Evolutionary conservation across 1,140 invertebrate genomes (phyloP), one percentile per base, ranked within the genome.

Genomic region (Zaprionus ornatus): DNA sequence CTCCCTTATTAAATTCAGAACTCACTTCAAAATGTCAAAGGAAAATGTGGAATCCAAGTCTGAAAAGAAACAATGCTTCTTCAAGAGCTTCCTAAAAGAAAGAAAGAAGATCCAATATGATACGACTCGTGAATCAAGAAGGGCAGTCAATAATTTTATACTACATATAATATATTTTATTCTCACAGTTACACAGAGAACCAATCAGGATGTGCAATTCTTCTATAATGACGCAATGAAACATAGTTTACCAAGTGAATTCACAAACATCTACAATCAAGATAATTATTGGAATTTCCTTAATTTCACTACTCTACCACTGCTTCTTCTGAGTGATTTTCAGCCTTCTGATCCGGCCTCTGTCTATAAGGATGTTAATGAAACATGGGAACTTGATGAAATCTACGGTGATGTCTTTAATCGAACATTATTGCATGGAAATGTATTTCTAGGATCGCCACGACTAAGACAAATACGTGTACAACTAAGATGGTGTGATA

Each of bases 381-480:
- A 64, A 6, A 64, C 68, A 10, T 32, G 12, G 10, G 13, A 52
- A 3, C 62, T 40, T 6, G 1, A 40, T 19, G 37, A 54, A 1
- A 17, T 61, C 19, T 35, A 27, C 6, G 48, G 56, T 4, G 13
- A 65, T 52, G 5, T 56, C 3, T 1, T 3, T 27, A 32, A 61
- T 35, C 64, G 71, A 3, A 68, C 48, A 1, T 1, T 74, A 19
- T 7, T 37, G 7, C 71, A 74, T 37, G 71, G 57, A 1, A 74
- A 62, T 62, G 13, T 74, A 4, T 17, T 74, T 12, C 37, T 74
- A 2, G 71, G 71, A 35, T 21, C 65, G 6, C 48, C 65, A 17
- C 27, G 71, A n/a, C 21, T 74, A 1, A 25, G 71, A 1, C 65
- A 74, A 27, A 55, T 74, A 10, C 35, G 57, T 15, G 65, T 74